These are phyloP conservation scores for Geophilus truncorum DNA, from an alignment of 2,888 invertebrate species.

Conservation along the genomic window DNA sequence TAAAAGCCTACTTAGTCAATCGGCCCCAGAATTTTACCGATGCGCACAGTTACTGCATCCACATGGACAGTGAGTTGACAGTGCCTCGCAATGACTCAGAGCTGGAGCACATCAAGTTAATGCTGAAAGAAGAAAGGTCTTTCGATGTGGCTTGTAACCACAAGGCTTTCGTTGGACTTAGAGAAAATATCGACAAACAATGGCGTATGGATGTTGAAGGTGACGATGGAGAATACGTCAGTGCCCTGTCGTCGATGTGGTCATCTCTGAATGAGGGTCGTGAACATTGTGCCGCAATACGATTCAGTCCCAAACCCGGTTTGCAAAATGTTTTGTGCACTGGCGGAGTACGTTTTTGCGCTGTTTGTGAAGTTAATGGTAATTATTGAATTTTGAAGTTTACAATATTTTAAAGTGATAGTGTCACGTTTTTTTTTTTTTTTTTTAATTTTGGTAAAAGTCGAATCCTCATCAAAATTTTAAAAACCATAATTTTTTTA, in stretches of 20 bases:
- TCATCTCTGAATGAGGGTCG: not conserved
- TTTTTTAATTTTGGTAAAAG: too few relatives aligned
- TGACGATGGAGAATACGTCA: not conserved
- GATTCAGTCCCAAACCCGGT: not conserved
- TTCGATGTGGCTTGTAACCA: not conserved
- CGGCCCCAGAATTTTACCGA: not conserved
- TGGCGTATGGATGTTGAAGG: not conserved
- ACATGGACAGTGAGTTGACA: not conserved
- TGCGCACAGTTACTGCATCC: not conserved
- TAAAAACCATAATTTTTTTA: too few relatives aligned
- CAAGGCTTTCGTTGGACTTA: not conserved
- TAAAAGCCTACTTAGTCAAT: not conserved
- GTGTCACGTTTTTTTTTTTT: too few relatives aligned
- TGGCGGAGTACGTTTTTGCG: not conserved
- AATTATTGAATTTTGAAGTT: not conserved
- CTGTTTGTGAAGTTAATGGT: not conserved
- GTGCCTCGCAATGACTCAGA: not conserved
- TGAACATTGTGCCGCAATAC: not conserved
- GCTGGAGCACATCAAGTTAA: not conserved
- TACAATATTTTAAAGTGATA: not conserved
- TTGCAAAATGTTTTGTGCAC: not conserved
- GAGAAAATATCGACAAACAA: not conserved
- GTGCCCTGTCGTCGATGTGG: not conserved
- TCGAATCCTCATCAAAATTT: too few relatives aligned
- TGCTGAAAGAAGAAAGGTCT: not conserved